phyloP scores from a whole-genome alignment of 2,888 invertebrate species.

The Trileptium ribeirensis region DNA sequence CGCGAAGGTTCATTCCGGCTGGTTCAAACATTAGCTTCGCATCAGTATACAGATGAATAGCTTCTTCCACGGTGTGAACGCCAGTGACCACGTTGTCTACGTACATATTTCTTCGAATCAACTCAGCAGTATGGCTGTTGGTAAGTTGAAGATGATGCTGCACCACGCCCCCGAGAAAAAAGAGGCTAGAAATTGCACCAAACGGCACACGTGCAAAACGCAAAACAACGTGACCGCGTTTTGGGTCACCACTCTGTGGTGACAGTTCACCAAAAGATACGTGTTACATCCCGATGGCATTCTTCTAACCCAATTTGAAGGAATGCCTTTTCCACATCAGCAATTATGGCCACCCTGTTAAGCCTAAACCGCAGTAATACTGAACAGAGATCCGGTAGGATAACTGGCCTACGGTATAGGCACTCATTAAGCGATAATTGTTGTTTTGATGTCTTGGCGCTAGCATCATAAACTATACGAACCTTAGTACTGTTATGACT shows the following conservation, averaged over 20 bases:
- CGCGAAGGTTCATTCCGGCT: conserved; percentile 18
- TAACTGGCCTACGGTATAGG: conserved; percentile 29
- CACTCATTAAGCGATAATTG: conserved; percentile 32
- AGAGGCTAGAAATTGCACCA: neutral
- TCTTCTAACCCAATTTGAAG: conserved; percentile 13
- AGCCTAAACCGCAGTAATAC: conserved; percentile 30
- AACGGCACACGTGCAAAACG: neutral
- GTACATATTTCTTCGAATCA: conserved; percentile 28
- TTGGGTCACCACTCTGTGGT: neutral
- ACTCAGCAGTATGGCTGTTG: neutral
- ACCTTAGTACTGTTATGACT: conserved; percentile 35
- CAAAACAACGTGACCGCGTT: neutral
- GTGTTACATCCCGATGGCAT: conserved; percentile 26
- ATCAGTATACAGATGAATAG: conserved; percentile 16
- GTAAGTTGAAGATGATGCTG: neutral
- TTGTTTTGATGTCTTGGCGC: conserved; percentile 13
- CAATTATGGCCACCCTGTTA: conserved; percentile 28
- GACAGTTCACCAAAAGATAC: conserved; percentile 32
- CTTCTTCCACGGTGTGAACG: conserved; percentile 12
- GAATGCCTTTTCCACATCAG: conserved; percentile 30
- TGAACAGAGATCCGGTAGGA: conserved; percentile 25
- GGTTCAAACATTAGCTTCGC: conserved; percentile 27
- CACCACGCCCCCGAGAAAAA: conserved; percentile 11
- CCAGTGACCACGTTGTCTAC: conserved; percentile 32
- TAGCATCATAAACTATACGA: conserved; percentile 39